Evolutionary conservation across 2,113 vertebrate species (phyloP).

Genomic region (Ovis aries): DNA sequence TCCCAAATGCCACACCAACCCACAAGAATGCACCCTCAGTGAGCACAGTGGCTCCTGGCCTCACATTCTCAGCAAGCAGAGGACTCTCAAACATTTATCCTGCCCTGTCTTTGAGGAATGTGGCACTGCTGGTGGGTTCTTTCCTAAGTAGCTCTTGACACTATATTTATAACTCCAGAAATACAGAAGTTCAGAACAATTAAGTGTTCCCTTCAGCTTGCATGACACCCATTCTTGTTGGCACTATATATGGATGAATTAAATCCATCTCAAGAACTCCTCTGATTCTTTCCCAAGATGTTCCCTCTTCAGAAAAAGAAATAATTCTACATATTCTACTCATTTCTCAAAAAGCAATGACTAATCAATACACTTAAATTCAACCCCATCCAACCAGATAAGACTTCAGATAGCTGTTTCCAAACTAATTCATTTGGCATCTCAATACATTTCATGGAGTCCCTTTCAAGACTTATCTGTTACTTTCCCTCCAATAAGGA

Average conservation of each 20-base stretch:
- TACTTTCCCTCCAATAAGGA: background rate
- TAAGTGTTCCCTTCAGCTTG: background rate
- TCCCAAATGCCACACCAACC: background rate
- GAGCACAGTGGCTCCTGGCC: background rate
- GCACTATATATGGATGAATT: background rate
- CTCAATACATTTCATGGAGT: background rate
- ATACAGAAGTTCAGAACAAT: background rate
- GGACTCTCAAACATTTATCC: background rate
- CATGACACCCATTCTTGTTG: background rate
- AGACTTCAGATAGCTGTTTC: background rate
- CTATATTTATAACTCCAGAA: background rate
- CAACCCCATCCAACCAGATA: background rate
- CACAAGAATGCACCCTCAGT: background rate
- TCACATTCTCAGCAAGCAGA: too few relatives aligned
- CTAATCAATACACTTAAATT: background rate
- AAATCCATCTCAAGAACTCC: background rate
- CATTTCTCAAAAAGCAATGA: constrained; percentile 27
- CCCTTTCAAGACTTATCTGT: background rate
- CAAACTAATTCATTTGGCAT: constrained; percentile 6
- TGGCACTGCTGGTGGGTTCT: background rate
- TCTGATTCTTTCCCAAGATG: background rate
- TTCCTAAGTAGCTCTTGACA: background rate
- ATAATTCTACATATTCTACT: background rate
- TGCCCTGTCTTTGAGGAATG: background rate
- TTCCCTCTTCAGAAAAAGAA: background rate